A percentile compares a stretch with the other conserved stretches of the same genome.
Evolutionary conservation across 2,888 invertebrate species (phyloP).

Genomic region (Rambutsinella grinnellia): DNA sequence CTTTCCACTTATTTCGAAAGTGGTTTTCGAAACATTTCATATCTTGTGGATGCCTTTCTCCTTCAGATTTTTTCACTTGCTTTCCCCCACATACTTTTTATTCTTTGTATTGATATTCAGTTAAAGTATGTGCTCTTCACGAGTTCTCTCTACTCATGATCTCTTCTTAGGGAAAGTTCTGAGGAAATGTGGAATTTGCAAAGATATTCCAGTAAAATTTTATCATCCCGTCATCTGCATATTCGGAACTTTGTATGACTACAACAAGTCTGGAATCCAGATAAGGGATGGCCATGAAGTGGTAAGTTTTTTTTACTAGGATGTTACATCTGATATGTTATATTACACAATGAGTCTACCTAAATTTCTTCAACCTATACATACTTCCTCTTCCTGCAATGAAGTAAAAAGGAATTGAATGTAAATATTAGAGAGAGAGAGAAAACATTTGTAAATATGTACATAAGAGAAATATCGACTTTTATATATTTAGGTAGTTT

Average conservation of each 20-base stretch:
- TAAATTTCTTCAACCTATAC: neutral
- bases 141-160: no score
- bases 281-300: constrained; percentile 45
- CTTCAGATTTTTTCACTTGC: no score
- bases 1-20: no score
- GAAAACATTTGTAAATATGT: neutral
- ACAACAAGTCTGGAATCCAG: constrained; percentile 55
- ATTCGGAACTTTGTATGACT: constrained; percentile 54
- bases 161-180: constrained; percentile 39
- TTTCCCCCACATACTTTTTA: no score
- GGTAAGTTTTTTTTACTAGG: constrained; percentile 15
- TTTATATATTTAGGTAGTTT: no score
- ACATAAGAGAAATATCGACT: neutral
- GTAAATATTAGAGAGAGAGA: neutral
- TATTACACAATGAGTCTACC: no score
- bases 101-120: no score
- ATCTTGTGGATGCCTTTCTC: neutral
- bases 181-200: constrained; percentile 50
- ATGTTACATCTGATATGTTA: neutral
- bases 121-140: no score
- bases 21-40: neutral
- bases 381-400: neutral
- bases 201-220: constrained; percentile 56
- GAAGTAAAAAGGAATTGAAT: neutral
- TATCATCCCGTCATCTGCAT: constrained; percentile 56